Evolutionary conservation across 2,797 vertebrate genomes (phyloP).

Genomic region (Sebastes hopkinsi): DNA sequence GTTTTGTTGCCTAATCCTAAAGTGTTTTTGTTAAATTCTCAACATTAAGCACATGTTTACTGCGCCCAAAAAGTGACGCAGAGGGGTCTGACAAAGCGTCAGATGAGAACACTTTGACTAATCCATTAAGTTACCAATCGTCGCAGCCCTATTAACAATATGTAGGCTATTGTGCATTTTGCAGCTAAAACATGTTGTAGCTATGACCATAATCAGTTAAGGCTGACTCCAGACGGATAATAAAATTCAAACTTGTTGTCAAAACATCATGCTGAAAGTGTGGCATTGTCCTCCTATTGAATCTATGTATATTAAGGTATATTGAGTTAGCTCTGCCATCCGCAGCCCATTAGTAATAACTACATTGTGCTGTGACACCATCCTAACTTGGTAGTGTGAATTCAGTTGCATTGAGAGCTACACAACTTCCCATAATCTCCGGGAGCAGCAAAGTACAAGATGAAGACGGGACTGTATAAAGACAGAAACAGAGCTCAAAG

Average conservation of each 20-base stretch:
- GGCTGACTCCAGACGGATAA: conserved; percentile 10
- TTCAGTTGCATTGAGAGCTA: neutral
- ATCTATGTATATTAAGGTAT: neutral
- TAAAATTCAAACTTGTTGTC: conserved; percentile 15
- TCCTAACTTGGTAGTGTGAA: neutral
- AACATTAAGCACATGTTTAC: too few relatives aligned
- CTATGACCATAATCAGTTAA: conserved; percentile 1
- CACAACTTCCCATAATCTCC: conserved; percentile 1
- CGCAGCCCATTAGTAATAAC: neutral
- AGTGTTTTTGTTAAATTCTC: too few relatives aligned
- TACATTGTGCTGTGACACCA: neutral
- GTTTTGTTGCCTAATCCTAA: too few relatives aligned
- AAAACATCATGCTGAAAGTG: neutral
- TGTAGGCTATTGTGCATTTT: neutral
- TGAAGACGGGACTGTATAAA: conserved; percentile 18
- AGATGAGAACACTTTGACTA: neutral
- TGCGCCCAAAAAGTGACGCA: neutral
- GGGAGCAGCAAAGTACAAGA: conserved; percentile 4
- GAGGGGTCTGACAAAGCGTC: neutral
- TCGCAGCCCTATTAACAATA: neutral
- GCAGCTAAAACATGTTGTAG: neutral
- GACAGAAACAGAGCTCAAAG: conserved; percentile 41
- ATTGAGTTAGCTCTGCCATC: conserved; percentile 9
- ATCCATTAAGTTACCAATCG: neutral
- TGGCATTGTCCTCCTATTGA: neutral